These are phyloP conservation scores for Babylonia areolata DNA, from an alignment of 1,140 invertebrate species.

Conservation along the genomic window DNA sequence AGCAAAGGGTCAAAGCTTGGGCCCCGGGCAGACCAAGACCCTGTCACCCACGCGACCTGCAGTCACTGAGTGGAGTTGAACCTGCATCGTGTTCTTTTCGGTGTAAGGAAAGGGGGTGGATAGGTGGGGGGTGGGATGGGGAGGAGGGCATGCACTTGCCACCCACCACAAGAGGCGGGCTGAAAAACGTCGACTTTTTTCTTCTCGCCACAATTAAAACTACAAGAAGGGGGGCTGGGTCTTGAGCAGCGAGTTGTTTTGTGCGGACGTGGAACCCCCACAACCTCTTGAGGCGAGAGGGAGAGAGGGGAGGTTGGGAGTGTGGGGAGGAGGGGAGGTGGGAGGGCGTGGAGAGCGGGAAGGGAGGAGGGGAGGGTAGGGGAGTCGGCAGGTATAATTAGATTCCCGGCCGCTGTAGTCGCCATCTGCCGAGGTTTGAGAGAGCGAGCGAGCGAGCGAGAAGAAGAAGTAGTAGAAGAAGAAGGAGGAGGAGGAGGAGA, in stretches of 20 bases:
- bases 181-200: neutral
- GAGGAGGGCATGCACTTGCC: neutral
- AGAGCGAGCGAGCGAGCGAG: neutral
- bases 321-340: too few species aligned
- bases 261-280: neutral
- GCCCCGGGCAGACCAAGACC: neutral
- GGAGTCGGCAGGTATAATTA: slow-evolving; percentile 29
- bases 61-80: too few species aligned
- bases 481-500: neutral
- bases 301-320: too few species aligned
- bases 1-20: neutral
- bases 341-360: too few species aligned
- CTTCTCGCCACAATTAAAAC: slow-evolving; percentile 24
- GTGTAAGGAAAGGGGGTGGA: too few species aligned
- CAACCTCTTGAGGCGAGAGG: slow-evolving; percentile 12
- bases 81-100: neutral
- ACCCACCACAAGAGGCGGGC: neutral
- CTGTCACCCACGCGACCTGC: neutral
- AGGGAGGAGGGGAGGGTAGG: too few species aligned
- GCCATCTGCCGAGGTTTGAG: slow-evolving; percentile 28
- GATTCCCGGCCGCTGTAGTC: neutral
- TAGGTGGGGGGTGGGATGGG: too few species aligned
- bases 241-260: neutral
- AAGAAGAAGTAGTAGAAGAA: too few species aligned
- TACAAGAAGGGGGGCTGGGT: neutral